Percentiles rank a stretch among this genome's conserved stretches.
Evolutionary conservation across 2,888 invertebrate species (phyloP).

Genomic region (Lysandra bellargus): DNA sequence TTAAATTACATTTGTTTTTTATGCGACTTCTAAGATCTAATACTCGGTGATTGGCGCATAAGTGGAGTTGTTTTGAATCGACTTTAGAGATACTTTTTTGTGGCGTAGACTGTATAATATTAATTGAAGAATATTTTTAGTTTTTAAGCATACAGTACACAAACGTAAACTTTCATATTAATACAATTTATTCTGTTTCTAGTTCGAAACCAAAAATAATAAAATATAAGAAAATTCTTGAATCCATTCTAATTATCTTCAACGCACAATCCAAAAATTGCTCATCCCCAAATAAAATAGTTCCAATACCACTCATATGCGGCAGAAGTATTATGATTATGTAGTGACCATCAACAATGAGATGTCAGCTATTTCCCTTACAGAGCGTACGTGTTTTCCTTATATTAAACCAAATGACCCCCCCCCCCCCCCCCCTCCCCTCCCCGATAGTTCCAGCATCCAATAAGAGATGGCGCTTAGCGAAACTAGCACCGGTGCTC

Average conservation of each 20-base stretch:
- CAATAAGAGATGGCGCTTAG: constrained; percentile 76
- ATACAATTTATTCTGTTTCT: no score
- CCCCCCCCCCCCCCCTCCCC: constrained; percentile 52
- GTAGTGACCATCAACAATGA: constrained; percentile 66
- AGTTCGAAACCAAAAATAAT: no score
- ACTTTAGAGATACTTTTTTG: no score
- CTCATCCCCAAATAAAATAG: not conserved
- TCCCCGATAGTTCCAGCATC: constrained; percentile 68
- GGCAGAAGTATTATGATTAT: constrained; percentile 50
- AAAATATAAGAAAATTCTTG: no score
- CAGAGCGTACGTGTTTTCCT: constrained; percentile 78
- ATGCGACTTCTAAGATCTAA: constrained; percentile 28
- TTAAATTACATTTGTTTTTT: constrained; percentile 58
- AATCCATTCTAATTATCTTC: no score
- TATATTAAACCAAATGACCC: constrained; percentile 71
- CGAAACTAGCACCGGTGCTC: constrained; percentile 65
- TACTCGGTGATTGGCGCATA: constrained; percentile 27
- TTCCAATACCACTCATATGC: not conserved
- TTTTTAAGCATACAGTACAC: no score
- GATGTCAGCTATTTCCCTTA: constrained; percentile 73
- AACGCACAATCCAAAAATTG: not conserved
- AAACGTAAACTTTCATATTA: no score
- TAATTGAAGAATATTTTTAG: no score
- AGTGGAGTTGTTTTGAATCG: not conserved
- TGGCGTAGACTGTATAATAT: no score